Evolutionary conservation across 2,888 invertebrate species (phyloP), one percentile per base, ranked within the genome.

Genomic region (Platerodrilus igneus): DNA sequence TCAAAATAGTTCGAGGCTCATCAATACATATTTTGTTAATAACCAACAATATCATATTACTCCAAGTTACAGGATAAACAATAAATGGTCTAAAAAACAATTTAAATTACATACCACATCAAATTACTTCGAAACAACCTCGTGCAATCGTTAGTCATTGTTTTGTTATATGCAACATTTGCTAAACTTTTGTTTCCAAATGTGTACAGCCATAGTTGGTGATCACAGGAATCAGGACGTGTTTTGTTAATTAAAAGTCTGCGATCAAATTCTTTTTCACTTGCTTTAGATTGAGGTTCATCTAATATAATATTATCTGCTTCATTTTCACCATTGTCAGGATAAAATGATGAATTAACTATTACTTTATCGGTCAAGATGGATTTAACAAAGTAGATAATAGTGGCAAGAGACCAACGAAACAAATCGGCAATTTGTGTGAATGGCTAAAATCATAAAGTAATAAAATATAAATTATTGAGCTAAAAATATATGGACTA

Each of bases 171-270:
- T 0, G 61, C 64, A 39, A 63, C 64, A 13, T 45, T 58, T 0
- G 64, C 59, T 15, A 62, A 57, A 38, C 66, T 64, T 28, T 60
- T 53, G 41, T 63, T 60, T 1, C 62, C 55, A 31, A 69, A 44
- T n/a, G 57, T 63, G 41, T 67, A 69, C 5, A 68, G 40, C 51
- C 58, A 64, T 51, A 67, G 56, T 38, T 86, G 81, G 60, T 87
- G 77, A 63, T 93, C 92, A 65, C 92, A 93, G 2, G 90, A 83
- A 50, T 86, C 83, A 2, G 89, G 88, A 40, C 84, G 76, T 0
- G 92, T 91, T 56, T 88, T 74, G 55, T 83, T 83, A 53, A 87
- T 79, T 22, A 82, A 67, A 1, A 85, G 77, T 32, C 58, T 45
- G 4, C 56, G 58, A 62, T 80, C 76, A 59, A 79, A 72, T 53